phyloP scores from a whole-genome alignment of 2,113 vertebrate genomes.

The Chrysemys picta region DNA sequence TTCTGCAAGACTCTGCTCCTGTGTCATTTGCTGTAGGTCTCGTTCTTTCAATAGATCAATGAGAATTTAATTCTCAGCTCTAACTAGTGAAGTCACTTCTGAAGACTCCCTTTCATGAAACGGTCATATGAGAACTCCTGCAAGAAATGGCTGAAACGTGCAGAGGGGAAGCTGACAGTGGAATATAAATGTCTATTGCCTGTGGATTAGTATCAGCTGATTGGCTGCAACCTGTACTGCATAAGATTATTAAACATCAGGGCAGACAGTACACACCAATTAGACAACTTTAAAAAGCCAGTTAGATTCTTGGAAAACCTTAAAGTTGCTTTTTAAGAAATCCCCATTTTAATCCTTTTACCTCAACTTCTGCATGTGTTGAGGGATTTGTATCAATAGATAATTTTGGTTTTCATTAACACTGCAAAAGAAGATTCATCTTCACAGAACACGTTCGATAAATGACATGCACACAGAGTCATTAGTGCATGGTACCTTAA shows the following conservation, averaged over 20 bases:
- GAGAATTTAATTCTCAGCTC: background rate
- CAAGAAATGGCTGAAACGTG: conserved; percentile 15
- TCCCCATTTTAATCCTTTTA: conserved; percentile 48
- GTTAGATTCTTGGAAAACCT: background rate
- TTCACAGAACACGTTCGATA: conserved; percentile 16
- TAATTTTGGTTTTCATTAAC: conserved; percentile 5
- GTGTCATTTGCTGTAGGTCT: background rate
- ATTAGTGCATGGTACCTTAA: background rate
- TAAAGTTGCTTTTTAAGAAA: background rate
- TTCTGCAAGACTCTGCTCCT: background rate
- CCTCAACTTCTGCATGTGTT: background rate
- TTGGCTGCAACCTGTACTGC: conserved; percentile 37
- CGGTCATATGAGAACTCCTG: conserved; percentile 42
- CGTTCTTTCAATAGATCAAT: background rate
- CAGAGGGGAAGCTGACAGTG: background rate
- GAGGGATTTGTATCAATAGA: conserved; percentile 27
- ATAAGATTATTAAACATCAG: conserved; percentile 5
- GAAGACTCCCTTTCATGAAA: background rate
- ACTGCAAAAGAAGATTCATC: conserved; percentile 52
- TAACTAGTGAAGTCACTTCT: conserved; percentile 9
- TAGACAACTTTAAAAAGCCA: conserved; percentile 43
- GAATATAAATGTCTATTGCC: conserved; percentile 21
- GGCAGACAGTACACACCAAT: conserved; percentile 4
- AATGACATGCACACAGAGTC: background rate
- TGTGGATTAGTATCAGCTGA: conserved; percentile 46